Evolutionary conservation across 1,140 invertebrate genomes (phyloP), one percentile per base, ranked within the genome.

Genomic region (Pseudomyrmex pallidus): DNA sequence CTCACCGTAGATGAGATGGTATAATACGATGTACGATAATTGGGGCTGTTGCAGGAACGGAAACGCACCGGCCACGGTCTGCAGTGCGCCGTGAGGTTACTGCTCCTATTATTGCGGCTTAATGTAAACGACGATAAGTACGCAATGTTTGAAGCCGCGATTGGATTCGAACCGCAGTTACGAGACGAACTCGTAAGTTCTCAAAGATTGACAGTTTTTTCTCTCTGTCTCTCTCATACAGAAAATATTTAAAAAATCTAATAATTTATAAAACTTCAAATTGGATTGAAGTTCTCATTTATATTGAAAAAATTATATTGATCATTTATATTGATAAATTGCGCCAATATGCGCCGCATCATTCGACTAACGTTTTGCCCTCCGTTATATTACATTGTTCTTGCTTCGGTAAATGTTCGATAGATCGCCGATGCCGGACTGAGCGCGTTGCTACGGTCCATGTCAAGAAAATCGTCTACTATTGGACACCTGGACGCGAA

Each of bases 81-180:
- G 54, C 83, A 85, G 35, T 85, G 89, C 56, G 78, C 83, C 35
- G 13, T 92, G 44, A 90, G 74, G 57, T 84, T 93, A 83, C 59
- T 93, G 70, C 82, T 92, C 15, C 61, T 88, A 20, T 54, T 93
- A 56, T 20, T 92, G 8, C 87, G 85, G 50, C 72, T 90, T 12
- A 92, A 90, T 76, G 72, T 86, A 68, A 85, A 74, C 56, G 90
- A 91, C 9, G 90, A 93, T 63, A 93, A 90, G 63, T 93, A 91
- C 84, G 77, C 86, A 12, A 73, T 91, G 20, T 73, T 93, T 9
- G 88, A 92, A 74, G 89, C 92, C 7, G 92, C 91, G 9, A 89
- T 93, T 62, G 90, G 86, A 25, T 93, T 92, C 73, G 87, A 89
- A 61, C 80, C 91, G 13, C 90, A 90, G 61, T 82, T 90, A 17